Percentiles rank a stretch among this genome's conserved stretches.
Evolutionary conservation across 2,888 invertebrate species (phyloP).

Genomic region (Ennomos erosarius): DNA sequence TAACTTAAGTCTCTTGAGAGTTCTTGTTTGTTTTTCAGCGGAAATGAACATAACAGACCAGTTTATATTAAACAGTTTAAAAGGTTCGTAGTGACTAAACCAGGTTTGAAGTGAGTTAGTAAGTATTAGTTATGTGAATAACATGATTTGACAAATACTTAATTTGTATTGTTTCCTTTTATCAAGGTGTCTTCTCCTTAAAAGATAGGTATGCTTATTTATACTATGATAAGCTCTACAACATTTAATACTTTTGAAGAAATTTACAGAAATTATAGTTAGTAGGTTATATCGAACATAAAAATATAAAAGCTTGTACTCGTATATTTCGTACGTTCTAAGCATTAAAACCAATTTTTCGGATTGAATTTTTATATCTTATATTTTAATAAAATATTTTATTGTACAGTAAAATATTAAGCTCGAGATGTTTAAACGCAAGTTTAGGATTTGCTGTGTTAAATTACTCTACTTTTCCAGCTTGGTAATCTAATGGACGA

Average conservation of each 20-base stretch:
- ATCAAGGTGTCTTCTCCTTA: too few relatives aligned
- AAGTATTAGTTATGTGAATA: too few relatives aligned
- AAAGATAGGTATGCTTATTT: too few relatives aligned
- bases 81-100: background rate
- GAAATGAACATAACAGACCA: conserved; percentile 4
- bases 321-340: background rate
- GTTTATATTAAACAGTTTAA: background rate
- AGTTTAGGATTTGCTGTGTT: background rate
- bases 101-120: too few relatives aligned
- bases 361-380: conserved; percentile 13
- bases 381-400: conserved; percentile 16
- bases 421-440: background rate
- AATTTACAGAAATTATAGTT: too few relatives aligned
- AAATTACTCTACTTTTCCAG: background rate
- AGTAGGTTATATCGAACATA: too few relatives aligned
- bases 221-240: too few relatives aligned
- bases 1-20: conserved; percentile 20
- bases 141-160: too few relatives aligned
- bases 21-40: conserved; percentile 13
- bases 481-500: background rate
- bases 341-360: conserved; percentile 1
- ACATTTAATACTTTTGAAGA: too few relatives aligned
- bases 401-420: conserved; percentile 7
- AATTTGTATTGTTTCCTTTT: too few relatives aligned
- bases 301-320: background rate